Conservation (phyloP, 2,113 vertebrate genomes). For the Syngnathus scovelli region DNA sequence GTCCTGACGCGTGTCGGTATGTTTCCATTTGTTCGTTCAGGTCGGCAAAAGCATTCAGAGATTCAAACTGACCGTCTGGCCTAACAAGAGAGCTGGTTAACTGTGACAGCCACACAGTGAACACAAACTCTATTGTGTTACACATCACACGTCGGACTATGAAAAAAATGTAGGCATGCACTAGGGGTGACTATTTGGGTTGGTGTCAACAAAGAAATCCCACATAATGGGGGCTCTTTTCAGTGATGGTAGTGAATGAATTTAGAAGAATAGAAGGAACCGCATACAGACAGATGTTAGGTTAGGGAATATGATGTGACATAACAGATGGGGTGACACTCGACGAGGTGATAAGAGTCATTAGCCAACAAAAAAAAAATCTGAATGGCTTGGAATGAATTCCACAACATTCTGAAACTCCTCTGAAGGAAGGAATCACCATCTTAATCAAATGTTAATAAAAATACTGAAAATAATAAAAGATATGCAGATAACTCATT, state of each 20-base stretch:
- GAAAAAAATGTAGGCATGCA: not conserved
- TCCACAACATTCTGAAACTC: not conserved
- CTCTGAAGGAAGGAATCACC: too few relatives aligned
- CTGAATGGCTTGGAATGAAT: not conserved
- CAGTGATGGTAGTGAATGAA: not conserved
- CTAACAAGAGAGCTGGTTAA: slow-evolving; percentile 4
- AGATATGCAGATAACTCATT: too few relatives aligned
- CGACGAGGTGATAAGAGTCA: not conserved
- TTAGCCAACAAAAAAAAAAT: not conserved
- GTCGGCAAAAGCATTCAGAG: not conserved
- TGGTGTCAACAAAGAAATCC: not conserved
- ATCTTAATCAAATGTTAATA: too few relatives aligned
- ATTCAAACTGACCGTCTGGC: not conserved
- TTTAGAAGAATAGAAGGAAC: not conserved
- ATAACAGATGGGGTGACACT: slow-evolving; percentile 16
- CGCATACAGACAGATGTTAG: slow-evolving; percentile 20
- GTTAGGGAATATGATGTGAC: slow-evolving; percentile 21
- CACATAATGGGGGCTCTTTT: not conserved
- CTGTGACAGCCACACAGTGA: not conserved
- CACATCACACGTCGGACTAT: slow-evolving; percentile 5
- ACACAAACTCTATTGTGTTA: slow-evolving; percentile 1
- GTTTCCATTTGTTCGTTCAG: not conserved
- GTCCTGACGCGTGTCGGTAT: slow-evolving; percentile 1
- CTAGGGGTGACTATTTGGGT: not conserved
- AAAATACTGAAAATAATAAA: too few relatives aligned